Evolutionary conservation across 2,888 invertebrate species (phyloP).

Genomic region (Prosopocoilus inquinatus): DNA sequence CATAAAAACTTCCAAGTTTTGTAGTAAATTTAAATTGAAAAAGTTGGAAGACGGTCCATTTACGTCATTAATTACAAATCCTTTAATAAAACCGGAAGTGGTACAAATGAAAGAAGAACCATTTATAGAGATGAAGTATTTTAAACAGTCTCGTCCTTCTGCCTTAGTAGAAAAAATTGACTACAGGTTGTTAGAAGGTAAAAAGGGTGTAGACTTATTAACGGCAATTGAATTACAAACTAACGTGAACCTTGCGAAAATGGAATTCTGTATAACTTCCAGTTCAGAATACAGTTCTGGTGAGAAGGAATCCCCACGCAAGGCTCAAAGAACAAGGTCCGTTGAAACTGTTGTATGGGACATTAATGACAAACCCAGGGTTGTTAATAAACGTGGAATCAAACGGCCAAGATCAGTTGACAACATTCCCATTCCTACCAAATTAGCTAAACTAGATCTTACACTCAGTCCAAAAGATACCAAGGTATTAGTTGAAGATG

Average conservation of each 20-base stretch:
- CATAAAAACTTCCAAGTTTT: slow-evolving; percentile 7
- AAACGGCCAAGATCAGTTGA: slow-evolving; percentile 43
- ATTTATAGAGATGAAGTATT: slow-evolving; percentile 26
- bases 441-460: slow-evolving; percentile 35
- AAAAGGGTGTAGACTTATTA: slow-evolving; percentile 40
- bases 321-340: slow-evolving; percentile 39
- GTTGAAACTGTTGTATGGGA: slow-evolving; percentile 32
- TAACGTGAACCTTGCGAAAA: slow-evolving; percentile 34
- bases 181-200: slow-evolving; percentile 39
- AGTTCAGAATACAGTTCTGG: slow-evolving; percentile 28
- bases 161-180: slow-evolving; percentile 36
- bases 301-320: slow-evolving; percentile 29
- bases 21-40: slow-evolving; percentile 5
- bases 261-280: slow-evolving; percentile 30
- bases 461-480: slow-evolving; percentile 25
- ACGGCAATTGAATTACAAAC: slow-evolving; percentile 43
- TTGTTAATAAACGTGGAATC: slow-evolving; percentile 29
- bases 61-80: too few species aligned
- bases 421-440: slow-evolving; percentile 27
- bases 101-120: background rate
- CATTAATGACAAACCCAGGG: slow-evolving; percentile 24
- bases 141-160: slow-evolving; percentile 57
- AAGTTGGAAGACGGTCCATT: background rate
- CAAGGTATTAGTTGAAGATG: slow-evolving; percentile 18
- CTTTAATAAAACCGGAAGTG: background rate